phyloP scores from a whole-genome alignment of 2,113 vertebrate species.

The Sigmodon hispidus region DNA sequence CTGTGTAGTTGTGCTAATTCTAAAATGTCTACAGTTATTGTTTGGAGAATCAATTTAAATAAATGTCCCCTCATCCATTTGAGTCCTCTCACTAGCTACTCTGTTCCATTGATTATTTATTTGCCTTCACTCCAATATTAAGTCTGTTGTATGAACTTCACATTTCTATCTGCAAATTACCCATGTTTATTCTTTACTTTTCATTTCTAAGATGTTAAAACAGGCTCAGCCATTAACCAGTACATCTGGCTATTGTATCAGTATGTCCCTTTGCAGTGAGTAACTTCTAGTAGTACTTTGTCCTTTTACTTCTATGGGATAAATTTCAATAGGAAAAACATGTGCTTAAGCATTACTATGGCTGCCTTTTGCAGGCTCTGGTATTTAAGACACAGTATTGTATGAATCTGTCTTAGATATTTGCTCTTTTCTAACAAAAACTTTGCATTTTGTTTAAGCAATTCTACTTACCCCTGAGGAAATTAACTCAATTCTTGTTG shows the following conservation, averaged over 20 bases:
- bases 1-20: neutral
- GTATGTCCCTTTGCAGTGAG: neutral
- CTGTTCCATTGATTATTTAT: neutral
- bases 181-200: neutral
- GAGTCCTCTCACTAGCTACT: neutral
- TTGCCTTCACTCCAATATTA: slow-evolving; percentile 18
- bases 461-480: slow-evolving; percentile 8
- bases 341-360: slow-evolving; percentile 10
- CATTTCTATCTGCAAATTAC: neutral
- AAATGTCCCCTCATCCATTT: neutral
- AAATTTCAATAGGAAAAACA: slow-evolving; percentile 42
- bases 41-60: neutral
- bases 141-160: neutral
- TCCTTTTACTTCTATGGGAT: slow-evolving; percentile 20
- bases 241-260: slow-evolving; percentile 30
- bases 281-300: neutral
- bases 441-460: slow-evolving; percentile 5
- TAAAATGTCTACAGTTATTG: neutral
- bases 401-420: slow-evolving; percentile 8
- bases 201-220: slow-evolving; percentile 31
- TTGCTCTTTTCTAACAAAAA: slow-evolving; percentile 14
- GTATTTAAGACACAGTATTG: neutral
- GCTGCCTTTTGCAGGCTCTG: neutral
- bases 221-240: neutral
- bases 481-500: neutral